Conservation (phyloP, 2,797 vertebrate species). For the Gymnocypris eckloni region DNA sequence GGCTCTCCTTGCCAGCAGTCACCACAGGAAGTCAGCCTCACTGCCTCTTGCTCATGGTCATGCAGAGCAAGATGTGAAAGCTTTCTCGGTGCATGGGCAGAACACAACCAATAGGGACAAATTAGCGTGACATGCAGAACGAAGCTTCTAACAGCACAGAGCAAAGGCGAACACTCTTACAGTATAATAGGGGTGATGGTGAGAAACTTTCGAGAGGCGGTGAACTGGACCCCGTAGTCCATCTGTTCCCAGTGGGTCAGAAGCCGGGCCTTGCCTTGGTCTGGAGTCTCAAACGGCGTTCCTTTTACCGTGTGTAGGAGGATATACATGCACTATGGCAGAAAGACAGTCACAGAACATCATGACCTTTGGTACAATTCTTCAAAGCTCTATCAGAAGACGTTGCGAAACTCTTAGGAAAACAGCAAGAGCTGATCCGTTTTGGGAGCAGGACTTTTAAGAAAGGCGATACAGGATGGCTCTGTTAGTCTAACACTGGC, state of each 20-base stretch:
- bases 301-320: conserved; percentile 96
- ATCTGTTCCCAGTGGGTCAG: conserved; percentile 99
- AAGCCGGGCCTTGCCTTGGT: conserved; percentile 94
- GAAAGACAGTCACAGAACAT: conserved; percentile 29
- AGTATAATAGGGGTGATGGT: conserved; percentile 96
- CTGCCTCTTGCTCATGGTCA: conserved; percentile 13
- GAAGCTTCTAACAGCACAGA: neutral
- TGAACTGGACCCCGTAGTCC: conserved; percentile 98
- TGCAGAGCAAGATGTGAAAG: conserved; percentile 30
- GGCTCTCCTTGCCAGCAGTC: conserved; percentile 38
- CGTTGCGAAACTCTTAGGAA: conserved; percentile 14
- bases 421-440: conserved; percentile 18
- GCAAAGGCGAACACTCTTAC: conserved; percentile 79
- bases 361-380: conserved; percentile 22
- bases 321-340: conserved; percentile 94
- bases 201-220: conserved; percentile 95
- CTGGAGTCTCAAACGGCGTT: conserved; percentile 95
- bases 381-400: conserved; percentile 31
- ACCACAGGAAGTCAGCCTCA: conserved; percentile 51
- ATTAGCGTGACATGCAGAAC: neutral
- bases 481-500: conserved; percentile 35
- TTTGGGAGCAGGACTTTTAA: conserved; percentile 27
- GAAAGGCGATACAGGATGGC: conserved; percentile 46
- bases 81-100: neutral
- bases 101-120: conserved; percentile 2